Conservation (phyloP, 1,140 invertebrate species). For the Drosophila novamexicana region DNA sequence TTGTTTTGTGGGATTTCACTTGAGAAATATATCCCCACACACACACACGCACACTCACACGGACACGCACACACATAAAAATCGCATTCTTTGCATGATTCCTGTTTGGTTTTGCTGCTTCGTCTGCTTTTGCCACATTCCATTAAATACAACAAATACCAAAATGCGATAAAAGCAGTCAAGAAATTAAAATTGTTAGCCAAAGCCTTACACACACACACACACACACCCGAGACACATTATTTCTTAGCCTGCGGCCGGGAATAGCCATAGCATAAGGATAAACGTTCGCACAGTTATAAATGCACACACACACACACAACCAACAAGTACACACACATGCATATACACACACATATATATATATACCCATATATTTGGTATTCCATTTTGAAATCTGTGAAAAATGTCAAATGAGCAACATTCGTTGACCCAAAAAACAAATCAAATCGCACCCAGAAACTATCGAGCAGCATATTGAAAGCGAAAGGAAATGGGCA, state of each 20-base stretch:
- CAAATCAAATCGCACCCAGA: conserved; percentile 29
- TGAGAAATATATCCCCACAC: conserved; percentile 21
- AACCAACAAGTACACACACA: background rate
- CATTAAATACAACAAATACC: conserved; percentile 68
- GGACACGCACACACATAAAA: conserved; percentile 2
- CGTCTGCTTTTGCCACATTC: conserved; percentile 49
- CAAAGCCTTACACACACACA: conserved; percentile 26
- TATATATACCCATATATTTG: conserved; percentile 3
- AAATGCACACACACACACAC: background rate
- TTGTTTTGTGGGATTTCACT: conserved; percentile 42
- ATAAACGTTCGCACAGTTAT: conserved; percentile 9
- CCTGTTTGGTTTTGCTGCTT: conserved; percentile 37
- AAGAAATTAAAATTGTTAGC: conserved; percentile 69
- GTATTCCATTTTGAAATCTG: conserved; percentile 38
- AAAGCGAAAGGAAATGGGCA: conserved; percentile 4
- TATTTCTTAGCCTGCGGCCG: conserved; percentile 11
- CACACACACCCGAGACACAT: conserved; percentile 10
- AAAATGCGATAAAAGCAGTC: conserved; percentile 64
- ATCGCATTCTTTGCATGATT: conserved; percentile 56
- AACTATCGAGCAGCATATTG: conserved; percentile 17
- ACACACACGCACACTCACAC: conserved; percentile 1
- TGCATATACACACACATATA: background rate
- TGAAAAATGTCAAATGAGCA: conserved; percentile 64
- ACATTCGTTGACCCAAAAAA: conserved; percentile 43
- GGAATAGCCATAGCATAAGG: conserved; percentile 15